Conservation (phyloP, 2,113 vertebrate species). For the Pitta sordida region DNA sequence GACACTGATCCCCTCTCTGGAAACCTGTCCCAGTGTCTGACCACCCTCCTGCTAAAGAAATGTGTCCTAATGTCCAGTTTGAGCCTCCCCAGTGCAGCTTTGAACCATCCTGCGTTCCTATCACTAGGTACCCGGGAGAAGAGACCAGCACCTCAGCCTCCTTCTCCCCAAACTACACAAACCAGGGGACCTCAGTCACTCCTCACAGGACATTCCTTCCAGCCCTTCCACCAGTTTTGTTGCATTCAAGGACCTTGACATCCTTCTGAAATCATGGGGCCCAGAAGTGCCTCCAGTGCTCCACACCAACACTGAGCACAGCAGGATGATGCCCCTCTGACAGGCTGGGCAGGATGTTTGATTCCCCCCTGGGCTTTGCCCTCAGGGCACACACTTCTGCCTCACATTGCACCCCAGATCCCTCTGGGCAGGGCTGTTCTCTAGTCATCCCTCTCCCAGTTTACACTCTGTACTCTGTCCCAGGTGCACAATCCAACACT, state of each 20-base stretch:
- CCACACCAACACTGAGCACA: accelerated
- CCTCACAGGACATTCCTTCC: not conserved
- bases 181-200: not conserved
- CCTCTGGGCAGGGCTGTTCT: not conserved
- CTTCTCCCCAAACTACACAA: not conserved
- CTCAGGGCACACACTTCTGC: not conserved
- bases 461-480: too few relatives aligned
- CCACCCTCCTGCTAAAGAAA: not conserved
- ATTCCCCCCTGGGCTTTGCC: not conserved
- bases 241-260: not conserved
- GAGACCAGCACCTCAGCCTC: not conserved
- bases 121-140: not conserved
- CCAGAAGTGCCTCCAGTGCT: not conserved
- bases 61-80: not conserved
- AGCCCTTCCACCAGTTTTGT: not conserved
- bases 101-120: not conserved
- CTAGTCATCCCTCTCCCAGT: not conserved
- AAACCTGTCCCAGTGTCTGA: not conserved
- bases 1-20: not conserved
- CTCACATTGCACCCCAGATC: not conserved
- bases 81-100: not conserved
- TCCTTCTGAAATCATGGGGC: not conserved
- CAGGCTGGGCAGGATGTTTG: not conserved
- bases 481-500: not conserved
- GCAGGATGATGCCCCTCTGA: not conserved